Evolutionary conservation across 2,888 invertebrate species (phyloP).

Genomic region (Chloromyia formosa): DNA sequence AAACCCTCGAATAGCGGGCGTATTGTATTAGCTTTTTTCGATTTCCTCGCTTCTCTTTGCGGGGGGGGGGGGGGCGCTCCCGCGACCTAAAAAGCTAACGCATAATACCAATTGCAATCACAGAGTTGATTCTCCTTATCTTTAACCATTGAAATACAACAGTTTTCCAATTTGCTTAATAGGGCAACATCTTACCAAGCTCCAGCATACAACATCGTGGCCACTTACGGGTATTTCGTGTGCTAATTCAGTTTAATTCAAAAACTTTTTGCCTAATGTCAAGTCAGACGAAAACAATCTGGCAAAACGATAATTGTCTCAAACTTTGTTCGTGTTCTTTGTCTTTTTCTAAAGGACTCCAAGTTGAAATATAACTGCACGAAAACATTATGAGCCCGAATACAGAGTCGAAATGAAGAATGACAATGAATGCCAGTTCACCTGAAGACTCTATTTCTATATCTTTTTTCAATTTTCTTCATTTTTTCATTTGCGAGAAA

Average conservation of each 20-base stretch:
- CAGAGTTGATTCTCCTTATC: too few species aligned
- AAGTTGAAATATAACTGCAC: not conserved
- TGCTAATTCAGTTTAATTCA: not conserved
- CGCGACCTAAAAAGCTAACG: too few species aligned
- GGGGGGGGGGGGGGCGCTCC: too few species aligned
- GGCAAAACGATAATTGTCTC: not conserved
- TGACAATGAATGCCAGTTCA: not conserved
- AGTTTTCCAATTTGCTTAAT: too few species aligned
- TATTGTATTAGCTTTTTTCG: too few species aligned
- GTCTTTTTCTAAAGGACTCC: not conserved
- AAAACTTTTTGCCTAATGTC: not conserved
- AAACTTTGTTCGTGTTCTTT: not conserved
- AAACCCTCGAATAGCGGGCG: too few species aligned
- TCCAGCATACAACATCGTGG: too few species aligned
- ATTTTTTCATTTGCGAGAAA: slow-evolving; percentile 3
- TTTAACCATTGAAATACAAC: too few species aligned
- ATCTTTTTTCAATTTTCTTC: not conserved
- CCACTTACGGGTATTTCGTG: too few species aligned
- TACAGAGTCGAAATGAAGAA: not conserved
- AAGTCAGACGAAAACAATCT: not conserved
- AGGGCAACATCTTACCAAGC: too few species aligned
- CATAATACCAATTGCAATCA: too few species aligned
- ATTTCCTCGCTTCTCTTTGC: too few species aligned
- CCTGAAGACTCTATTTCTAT: slow-evolving; percentile 4
- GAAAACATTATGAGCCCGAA: not conserved